A percentile compares a stretch with the other conserved stretches of the same genome.
Evolutionary conservation across 92 coral and sea anemone genomes (phyloP).

Genomic region (Bergia puertoricense): DNA sequence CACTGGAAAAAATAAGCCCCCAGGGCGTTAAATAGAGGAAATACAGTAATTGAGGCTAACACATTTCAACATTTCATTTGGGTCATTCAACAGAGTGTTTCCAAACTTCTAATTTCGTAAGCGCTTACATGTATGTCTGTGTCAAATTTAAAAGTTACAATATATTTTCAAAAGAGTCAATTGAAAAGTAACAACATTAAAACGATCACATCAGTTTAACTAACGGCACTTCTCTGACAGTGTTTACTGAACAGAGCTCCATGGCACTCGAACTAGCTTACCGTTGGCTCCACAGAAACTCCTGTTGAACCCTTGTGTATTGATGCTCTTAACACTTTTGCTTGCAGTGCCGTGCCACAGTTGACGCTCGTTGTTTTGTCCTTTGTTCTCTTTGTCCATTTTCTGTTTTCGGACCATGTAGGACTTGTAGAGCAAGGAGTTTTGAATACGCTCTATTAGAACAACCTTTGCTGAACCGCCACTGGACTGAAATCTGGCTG

Average conservation of each 20-base stretch:
- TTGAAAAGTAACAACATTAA: background rate
- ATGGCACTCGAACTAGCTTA: background rate
- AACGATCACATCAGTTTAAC: background rate
- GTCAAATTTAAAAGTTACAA: too few species aligned
- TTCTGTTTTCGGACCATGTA: background rate
- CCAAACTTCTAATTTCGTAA: too few species aligned
- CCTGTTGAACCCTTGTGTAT: background rate
- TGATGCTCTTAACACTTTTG: background rate
- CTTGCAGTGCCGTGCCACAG: slow-evolving; percentile 7
- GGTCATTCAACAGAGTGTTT: too few species aligned
- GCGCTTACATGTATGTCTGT: too few species aligned
- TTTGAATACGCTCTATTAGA: background rate
- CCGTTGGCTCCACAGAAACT: background rate
- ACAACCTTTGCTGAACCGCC: background rate
- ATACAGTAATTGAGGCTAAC: too few species aligned
- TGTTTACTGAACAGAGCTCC: background rate
- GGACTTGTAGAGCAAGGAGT: background rate
- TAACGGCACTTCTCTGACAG: background rate
- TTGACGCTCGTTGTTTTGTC: background rate
- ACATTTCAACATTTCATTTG: too few species aligned
- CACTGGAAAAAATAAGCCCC: too few species aligned
- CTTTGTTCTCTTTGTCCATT: background rate
- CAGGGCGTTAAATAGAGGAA: too few species aligned
- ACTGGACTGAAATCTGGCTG: background rate
- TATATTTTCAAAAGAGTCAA: too few species aligned